These are phyloP conservation scores for Chaenocephalus aceratus DNA, from an alignment of 2,113 vertebrate species.

Conservation along the genomic window DNA sequence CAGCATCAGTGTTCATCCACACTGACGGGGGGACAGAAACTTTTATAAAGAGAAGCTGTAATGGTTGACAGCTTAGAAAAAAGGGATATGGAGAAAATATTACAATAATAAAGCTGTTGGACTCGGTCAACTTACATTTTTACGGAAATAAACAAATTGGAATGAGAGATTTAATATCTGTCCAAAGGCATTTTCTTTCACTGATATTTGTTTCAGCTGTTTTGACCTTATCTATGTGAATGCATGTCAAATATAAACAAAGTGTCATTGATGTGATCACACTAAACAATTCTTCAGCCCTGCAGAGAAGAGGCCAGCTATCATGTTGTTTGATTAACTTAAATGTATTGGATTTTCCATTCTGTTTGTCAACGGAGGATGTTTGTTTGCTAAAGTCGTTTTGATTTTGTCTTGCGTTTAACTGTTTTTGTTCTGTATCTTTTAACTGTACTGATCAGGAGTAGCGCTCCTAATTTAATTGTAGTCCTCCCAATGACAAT, in stretches of 20 bases:
- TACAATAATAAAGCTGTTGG: neutral
- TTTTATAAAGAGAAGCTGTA: conserved; percentile 27
- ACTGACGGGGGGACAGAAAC: conserved; percentile 40
- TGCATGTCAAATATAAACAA: neutral
- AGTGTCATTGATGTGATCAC: neutral
- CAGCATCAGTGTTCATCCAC: conserved; percentile 24
- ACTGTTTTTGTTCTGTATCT: too few species aligned
- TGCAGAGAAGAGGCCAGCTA: neutral
- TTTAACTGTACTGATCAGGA: too few species aligned
- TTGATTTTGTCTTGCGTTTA: too few species aligned
- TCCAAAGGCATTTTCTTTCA: neutral
- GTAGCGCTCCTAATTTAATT: too few species aligned
- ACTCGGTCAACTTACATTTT: neutral
- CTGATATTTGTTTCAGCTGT: neutral
- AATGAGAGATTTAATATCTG: neutral
- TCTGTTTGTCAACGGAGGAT: too few species aligned
- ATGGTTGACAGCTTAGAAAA: conserved; percentile 21
- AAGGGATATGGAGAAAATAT: neutral
- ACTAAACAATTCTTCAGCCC: neutral
- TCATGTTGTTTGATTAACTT: too few species aligned
- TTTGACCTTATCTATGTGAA: neutral
- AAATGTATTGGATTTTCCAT: too few species aligned
- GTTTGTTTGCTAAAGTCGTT: too few species aligned
- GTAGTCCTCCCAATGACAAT: too few species aligned
- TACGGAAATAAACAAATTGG: neutral